phyloP scores from a whole-genome alignment of 2,113 vertebrate genomes.

The Hymenochirus boettgeri region DNA sequence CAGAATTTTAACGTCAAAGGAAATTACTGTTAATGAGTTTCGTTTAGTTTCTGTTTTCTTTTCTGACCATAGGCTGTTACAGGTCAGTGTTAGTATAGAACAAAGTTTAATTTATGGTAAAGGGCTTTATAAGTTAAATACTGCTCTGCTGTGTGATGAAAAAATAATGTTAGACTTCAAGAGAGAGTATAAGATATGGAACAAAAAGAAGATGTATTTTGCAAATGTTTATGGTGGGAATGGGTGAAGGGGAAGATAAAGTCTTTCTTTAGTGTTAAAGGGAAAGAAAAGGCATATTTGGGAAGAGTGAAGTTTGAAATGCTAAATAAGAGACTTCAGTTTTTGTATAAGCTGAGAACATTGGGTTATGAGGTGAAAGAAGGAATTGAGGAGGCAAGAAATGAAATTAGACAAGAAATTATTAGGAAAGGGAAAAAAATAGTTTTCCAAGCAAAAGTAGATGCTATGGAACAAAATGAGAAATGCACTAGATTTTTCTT shows the following conservation, averaged over 20 bases:
- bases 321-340: not conserved
- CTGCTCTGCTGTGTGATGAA: not conserved
- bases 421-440: not conserved
- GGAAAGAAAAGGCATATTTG: not conserved
- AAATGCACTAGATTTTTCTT: constrained; percentile 1
- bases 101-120: not conserved
- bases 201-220: not conserved
- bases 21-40: not conserved
- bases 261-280: not conserved
- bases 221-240: not conserved
- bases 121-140: constrained; percentile 1
- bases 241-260: not conserved
- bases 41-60: not conserved
- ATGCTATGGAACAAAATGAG: not conserved
- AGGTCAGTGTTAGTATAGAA: too few species aligned
- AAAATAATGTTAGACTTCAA: not conserved
- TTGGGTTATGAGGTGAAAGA: not conserved
- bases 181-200: not conserved
- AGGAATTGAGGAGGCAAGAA: not conserved
- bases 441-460: not conserved
- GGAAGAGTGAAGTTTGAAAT: not conserved
- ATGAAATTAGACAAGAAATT: not conserved
- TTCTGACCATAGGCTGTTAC: not conserved
- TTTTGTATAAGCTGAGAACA: not conserved
- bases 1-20: not conserved